Percentiles rank a stretch among this genome's conserved stretches.
Conservation (phyloP, 2,888 invertebrate genomes). For the Meiosimyza decipiens region DNA sequence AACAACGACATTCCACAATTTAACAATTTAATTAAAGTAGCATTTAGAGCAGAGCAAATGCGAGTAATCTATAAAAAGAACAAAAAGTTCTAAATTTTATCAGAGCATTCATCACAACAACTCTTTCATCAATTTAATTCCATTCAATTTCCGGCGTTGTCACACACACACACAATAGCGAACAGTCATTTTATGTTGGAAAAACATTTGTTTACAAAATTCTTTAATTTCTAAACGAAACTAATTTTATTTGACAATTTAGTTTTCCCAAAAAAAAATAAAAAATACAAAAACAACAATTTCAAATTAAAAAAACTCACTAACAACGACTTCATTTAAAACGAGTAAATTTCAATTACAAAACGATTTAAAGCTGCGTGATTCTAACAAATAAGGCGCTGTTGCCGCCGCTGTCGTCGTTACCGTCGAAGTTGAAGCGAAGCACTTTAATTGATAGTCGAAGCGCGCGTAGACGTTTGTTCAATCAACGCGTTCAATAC, state of each 20-base stretch:
- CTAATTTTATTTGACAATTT: not conserved
- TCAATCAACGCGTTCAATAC: conserved; percentile 2
- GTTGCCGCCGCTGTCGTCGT: not conserved
- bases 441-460: conserved; percentile 9
- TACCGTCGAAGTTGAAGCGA: not conserved
- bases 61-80: too few species aligned
- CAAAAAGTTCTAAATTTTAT: not conserved
- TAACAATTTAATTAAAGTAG: conserved; percentile 9
- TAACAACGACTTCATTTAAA: conserved; percentile 30
- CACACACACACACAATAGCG: too few species aligned
- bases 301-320: conserved; percentile 2
- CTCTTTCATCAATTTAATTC: not conserved
- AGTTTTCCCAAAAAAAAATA: not conserved
- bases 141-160: not conserved
- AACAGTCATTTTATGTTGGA: not conserved
- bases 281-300: not conserved
- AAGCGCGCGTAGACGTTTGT: not conserved
- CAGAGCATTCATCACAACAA: conserved; percentile 1
- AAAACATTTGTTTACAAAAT: conserved; percentile 14
- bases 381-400: conserved; percentile 4
- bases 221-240: not conserved
- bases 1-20: not conserved
- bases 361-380: conserved; percentile 28
- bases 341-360: conserved; percentile 33
- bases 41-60: not conserved